Conservation (phyloP, 2,113 vertebrate species). For the Melierax canorus region DNA sequence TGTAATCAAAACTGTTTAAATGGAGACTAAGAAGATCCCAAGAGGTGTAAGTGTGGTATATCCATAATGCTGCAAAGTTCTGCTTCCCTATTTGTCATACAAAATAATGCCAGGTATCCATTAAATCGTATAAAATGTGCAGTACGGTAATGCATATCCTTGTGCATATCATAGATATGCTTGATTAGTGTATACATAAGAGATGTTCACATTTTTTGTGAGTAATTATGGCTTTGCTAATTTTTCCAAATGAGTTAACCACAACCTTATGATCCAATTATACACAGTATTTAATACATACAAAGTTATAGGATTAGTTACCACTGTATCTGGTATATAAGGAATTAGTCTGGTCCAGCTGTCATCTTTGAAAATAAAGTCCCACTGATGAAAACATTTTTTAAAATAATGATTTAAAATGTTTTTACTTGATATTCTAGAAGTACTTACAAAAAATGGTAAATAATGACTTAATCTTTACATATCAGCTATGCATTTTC, state of each 20-base stretch:
- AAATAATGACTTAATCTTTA: not conserved
- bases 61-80: not conserved
- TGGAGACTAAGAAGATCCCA: not conserved
- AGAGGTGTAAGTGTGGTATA: not conserved
- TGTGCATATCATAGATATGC: not conserved
- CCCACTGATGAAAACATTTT: not conserved
- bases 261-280: not conserved
- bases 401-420: not conserved
- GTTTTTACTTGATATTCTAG: not conserved
- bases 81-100: not conserved
- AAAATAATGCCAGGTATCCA: not conserved
- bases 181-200: not conserved
- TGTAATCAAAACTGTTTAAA: not conserved
- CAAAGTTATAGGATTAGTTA: not conserved
- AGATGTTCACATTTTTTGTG: not conserved
- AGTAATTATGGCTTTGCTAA: not conserved
- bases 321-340: not conserved
- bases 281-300: not conserved
- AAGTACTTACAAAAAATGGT: not conserved
- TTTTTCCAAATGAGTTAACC: slow-evolving; percentile 25
- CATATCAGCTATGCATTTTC: not conserved
- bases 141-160: not conserved
- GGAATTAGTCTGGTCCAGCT: not conserved
- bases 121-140: not conserved
- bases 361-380: slow-evolving; percentile 18